These are phyloP conservation scores for Tricholaema leucomelas DNA, from an alignment of 2,113 vertebrate species.

Conservation along the genomic window DNA sequence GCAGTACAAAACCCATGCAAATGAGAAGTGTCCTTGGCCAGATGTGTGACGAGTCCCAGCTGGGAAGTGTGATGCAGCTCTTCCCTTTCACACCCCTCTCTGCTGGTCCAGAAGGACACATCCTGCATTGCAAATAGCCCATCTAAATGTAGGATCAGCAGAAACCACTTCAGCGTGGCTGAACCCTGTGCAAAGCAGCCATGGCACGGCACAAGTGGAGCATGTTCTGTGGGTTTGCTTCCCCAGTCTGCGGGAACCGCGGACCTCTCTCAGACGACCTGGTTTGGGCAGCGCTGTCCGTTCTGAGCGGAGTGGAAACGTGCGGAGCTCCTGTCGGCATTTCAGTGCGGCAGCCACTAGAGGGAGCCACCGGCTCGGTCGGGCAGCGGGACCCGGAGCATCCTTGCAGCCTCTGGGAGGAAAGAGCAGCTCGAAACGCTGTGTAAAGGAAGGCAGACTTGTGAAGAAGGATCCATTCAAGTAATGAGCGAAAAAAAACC, in stretches of 20 bases:
- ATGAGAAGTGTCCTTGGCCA: neutral
- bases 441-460: neutral
- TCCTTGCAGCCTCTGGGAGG: neutral
- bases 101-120: neutral
- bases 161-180: accelerated
- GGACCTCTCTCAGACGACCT: accelerated
- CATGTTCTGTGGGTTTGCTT: accelerated
- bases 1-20: neutral
- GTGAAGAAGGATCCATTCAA: neutral
- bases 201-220: accelerated
- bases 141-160: neutral
- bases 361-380: neutral
- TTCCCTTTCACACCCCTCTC: neutral
- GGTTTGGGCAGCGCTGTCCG: neutral
- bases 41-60: accelerated
- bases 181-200: accelerated
- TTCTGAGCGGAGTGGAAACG: neutral
- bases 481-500: neutral
- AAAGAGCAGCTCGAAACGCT: neutral
- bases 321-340: accelerated
- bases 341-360: constrained; percentile 25
- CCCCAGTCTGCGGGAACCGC: neutral
- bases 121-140: neutral
- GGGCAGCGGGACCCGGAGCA: neutral
- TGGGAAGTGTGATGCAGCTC: neutral